Percentiles rank a stretch among this genome's conserved stretches.
Conservation (phyloP, 2,888 invertebrate species). For the Ptilodon capucinus region DNA sequence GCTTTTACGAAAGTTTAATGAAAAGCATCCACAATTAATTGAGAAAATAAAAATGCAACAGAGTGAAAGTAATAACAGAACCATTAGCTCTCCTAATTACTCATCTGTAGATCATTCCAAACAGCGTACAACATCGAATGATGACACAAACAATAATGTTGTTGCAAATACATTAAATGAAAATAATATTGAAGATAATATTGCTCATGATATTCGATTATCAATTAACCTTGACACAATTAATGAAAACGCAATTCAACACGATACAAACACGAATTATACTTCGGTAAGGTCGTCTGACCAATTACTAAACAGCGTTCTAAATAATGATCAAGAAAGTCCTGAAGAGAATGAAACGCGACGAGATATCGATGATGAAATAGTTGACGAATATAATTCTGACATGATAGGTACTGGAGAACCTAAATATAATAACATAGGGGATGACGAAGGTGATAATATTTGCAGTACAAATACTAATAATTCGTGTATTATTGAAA, state of each 20-base stretch:
- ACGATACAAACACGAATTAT: constrained; percentile 19
- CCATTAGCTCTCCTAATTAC: constrained; percentile 30
- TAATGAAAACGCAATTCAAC: not conserved
- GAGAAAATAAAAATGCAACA: constrained; percentile 41
- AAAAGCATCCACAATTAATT: constrained; percentile 49
- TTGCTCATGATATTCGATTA: not conserved
- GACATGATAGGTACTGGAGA: not conserved
- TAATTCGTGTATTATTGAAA: not conserved
- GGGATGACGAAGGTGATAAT: not conserved
- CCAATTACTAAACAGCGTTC: constrained; percentile 48
- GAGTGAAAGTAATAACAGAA: constrained; percentile 25
- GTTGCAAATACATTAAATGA: not conserved
- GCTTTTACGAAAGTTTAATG: constrained; percentile 58
- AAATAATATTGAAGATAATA: not conserved
- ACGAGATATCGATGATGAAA: constrained; percentile 18
- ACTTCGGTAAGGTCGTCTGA: constrained; percentile 44
- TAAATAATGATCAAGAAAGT: constrained; percentile 21
- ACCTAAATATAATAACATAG: not conserved
- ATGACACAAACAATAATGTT: constrained; percentile 4
- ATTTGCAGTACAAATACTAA: not conserved
- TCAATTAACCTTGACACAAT: not conserved
- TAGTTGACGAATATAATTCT: constrained; percentile 11
- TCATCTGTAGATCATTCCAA: constrained; percentile 19
- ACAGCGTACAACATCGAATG: constrained; percentile 4
- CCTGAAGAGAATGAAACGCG: constrained; percentile 1